Conservation (phyloP, 1,140 invertebrate genomes). For the Zaprionus camerounensis region DNA sequence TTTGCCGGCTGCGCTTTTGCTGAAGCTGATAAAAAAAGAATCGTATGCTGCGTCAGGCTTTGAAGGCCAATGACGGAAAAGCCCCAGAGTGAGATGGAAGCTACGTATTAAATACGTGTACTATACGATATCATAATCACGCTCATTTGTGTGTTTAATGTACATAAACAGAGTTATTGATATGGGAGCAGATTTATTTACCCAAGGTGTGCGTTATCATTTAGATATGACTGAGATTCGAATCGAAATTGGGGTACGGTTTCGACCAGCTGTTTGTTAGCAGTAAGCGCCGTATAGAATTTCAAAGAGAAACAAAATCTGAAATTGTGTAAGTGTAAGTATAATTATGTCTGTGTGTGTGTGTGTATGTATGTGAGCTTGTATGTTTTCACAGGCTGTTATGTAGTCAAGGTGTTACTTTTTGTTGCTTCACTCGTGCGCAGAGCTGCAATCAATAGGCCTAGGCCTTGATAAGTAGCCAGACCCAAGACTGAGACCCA, state of each 20-base stretch:
- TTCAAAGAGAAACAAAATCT: neutral
- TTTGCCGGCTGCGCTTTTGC: constrained; percentile 36
- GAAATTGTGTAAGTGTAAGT: neutral
- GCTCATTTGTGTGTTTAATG: neutral
- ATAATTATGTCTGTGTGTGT: neutral
- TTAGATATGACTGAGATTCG: neutral
- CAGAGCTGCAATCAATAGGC: constrained; percentile 41
- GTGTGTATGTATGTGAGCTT: neutral
- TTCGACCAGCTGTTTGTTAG: neutral
- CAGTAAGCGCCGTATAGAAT: neutral
- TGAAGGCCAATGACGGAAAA: constrained; percentile 26
- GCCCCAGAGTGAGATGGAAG: neutral
- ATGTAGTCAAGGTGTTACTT: constrained; percentile 1
- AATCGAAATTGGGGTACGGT: neutral
- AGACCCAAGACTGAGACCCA: neutral
- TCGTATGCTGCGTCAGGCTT: constrained; percentile 12
- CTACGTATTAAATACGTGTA: neutral
- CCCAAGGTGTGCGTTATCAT: neutral
- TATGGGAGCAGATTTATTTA: neutral
- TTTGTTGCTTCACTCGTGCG: constrained; percentile 9
- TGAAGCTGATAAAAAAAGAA: constrained; percentile 12
- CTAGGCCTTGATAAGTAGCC: constrained; percentile 41
- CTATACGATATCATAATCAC: neutral
- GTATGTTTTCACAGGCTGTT: constrained; percentile 3
- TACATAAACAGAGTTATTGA: neutral